Evolutionary conservation across 2,113 vertebrate genomes (phyloP).

Genomic region (Brachypteracias leptosomus): DNA sequence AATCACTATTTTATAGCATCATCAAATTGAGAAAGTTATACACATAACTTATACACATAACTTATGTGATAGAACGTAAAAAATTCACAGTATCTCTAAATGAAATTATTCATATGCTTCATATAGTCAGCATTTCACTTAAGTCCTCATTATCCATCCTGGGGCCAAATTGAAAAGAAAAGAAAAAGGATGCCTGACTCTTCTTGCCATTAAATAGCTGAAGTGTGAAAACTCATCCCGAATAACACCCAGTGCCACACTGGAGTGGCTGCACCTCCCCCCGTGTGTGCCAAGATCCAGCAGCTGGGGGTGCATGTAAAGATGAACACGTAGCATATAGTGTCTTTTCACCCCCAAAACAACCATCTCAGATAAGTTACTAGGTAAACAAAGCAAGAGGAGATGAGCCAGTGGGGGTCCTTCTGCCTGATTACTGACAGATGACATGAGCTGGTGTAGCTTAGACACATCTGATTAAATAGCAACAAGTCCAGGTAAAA

Average conservation of each 20-base stretch:
- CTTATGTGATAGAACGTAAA: background rate
- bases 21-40: background rate
- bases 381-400: background rate
- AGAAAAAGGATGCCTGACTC: background rate
- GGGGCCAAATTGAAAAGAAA: background rate
- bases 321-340: accelerated
- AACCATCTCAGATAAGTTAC: background rate
- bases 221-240: background rate
- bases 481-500: background rate
- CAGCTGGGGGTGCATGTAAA: accelerated
- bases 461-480: accelerated
- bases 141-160: background rate
- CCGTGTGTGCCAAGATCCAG: background rate
- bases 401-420: accelerated
- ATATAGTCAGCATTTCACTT: background rate
- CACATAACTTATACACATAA: too few relatives aligned
- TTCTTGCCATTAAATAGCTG: background rate
- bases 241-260: background rate
- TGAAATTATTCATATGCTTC: background rate
- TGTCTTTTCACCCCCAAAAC: background rate
- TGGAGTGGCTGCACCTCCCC: background rate
- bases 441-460: background rate
- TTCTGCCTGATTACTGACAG: background rate
- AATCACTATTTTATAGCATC: background rate
- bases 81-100: background rate